Conservation (phyloP, 1,140 invertebrate genomes). For the Sinonovacula constricta region DNA sequence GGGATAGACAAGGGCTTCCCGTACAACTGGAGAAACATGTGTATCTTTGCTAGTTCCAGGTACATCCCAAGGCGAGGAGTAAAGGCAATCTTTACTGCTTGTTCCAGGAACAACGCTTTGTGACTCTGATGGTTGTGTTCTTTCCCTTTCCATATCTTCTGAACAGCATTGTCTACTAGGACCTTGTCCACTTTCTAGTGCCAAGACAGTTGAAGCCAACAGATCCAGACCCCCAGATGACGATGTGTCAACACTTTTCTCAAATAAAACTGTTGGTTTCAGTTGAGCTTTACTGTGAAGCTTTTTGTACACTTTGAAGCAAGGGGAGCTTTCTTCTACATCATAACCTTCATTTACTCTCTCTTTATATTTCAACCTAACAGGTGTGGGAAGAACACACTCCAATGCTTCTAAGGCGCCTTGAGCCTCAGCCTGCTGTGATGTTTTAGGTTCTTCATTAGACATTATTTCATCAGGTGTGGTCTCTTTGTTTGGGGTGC, state of each 20-base stretch:
- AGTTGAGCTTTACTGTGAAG: conserved; percentile 12
- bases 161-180: too few species aligned
- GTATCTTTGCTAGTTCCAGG: neutral
- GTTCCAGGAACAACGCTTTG: neutral
- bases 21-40: neutral
- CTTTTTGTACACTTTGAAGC: conserved; percentile 30
- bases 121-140: neutral
- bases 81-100: neutral
- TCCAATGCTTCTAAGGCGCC: conserved; percentile 11
- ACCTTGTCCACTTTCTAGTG: conserved; percentile 6
- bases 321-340: conserved; percentile 20
- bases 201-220: conserved; percentile 18
- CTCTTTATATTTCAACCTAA: neutral
- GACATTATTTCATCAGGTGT: neutral
- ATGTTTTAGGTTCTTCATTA: neutral
- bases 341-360: conserved; percentile 30
- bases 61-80: neutral
- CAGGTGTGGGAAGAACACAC: neutral
- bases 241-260: neutral
- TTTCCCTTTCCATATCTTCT: neutral
- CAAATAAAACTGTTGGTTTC: neutral
- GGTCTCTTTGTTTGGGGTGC: neutral
- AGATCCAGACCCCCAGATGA: conserved; percentile 4
- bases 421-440: neutral
- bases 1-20: conserved; percentile 2